phyloP scores from a whole-genome alignment of 2,113 vertebrate species.

The Mastomys natalensis region DNA sequence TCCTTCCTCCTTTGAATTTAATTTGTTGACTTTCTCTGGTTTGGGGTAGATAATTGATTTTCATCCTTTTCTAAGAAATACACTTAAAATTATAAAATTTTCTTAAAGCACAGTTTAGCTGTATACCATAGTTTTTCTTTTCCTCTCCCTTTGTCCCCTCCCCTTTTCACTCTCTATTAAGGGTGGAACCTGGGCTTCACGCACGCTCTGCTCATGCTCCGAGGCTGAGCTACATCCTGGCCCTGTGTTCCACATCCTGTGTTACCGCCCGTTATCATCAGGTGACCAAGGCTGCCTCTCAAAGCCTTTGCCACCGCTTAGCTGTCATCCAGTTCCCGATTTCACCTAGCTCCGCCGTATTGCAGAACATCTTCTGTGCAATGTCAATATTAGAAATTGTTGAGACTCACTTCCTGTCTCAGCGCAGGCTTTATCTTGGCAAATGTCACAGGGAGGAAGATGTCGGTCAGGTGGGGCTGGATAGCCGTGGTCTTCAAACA shows the following conservation, averaged over 20 bases:
- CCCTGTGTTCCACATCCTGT: not conserved
- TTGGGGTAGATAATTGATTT: constrained; percentile 13
- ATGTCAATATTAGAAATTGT: not conserved
- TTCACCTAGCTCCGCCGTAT: not conserved
- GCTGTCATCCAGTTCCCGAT: not conserved
- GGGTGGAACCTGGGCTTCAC: not conserved
- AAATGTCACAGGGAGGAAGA: not conserved
- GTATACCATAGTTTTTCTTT: not conserved
- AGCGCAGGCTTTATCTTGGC: not conserved
- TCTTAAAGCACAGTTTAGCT: not conserved
- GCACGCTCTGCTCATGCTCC: too few relatives aligned
- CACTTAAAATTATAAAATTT: not conserved
- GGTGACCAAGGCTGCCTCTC: not conserved
- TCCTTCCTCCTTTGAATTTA: not conserved
- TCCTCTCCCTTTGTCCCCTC: accelerated
- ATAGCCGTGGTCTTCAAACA: not conserved
- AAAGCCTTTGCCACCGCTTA: not conserved
- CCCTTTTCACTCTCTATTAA: not conserved
- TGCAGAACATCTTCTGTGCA: not conserved
- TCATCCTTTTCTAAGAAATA: not conserved
- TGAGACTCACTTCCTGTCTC: not conserved
- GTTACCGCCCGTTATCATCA: not conserved
- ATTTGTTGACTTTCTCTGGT: not conserved
- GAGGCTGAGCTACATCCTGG: not conserved
- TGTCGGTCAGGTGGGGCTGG: too few relatives aligned